These are phyloP conservation scores for Hoplodrina blanda DNA, from an alignment of 2,888 invertebrate genomes.

Conservation along the genomic window DNA sequence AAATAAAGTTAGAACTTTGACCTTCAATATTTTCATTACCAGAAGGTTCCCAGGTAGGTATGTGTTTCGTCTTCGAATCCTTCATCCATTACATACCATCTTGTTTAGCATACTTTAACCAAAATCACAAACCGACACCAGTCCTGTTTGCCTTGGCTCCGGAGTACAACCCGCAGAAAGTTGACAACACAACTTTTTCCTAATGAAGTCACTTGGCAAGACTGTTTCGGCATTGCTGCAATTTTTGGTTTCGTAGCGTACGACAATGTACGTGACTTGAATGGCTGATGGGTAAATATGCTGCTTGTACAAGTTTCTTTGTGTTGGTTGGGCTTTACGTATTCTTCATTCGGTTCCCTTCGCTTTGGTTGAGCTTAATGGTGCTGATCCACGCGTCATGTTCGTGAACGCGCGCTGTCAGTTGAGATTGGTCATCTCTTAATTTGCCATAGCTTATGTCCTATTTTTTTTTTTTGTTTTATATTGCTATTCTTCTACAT, in stretches of 20 bases:
- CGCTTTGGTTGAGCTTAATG: no score
- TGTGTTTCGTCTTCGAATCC: no score
- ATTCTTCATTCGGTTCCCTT: background rate
- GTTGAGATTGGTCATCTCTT: no score
- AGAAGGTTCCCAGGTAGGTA: no score
- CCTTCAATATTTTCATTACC: no score
- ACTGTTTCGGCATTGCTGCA: slow-evolving; percentile 73
- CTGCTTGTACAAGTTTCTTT: slow-evolving; percentile 29
- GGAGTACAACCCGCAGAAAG: slow-evolving; percentile 31
- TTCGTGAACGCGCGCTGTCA: no score
- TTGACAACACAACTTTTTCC: slow-evolving; percentile 69
- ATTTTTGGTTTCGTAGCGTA: slow-evolving; percentile 62
- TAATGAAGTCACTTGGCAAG: slow-evolving; percentile 80
- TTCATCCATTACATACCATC: background rate
- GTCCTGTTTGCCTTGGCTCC: slow-evolving; percentile 60
- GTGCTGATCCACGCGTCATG: no score
- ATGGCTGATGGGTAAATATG: slow-evolving; percentile 53
- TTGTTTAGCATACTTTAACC: slow-evolving; percentile 25
- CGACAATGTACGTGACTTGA: slow-evolving; percentile 57
- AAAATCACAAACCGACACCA: slow-evolving; percentile 40
- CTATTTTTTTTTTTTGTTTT: no score
- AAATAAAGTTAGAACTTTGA: no score
- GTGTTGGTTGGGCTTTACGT: slow-evolving; percentile 21
- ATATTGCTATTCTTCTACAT: no score
- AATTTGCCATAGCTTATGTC: no score